Conservation (phyloP, 1,140 invertebrate species). For the Oryzaephilus surinamensis region DNA sequence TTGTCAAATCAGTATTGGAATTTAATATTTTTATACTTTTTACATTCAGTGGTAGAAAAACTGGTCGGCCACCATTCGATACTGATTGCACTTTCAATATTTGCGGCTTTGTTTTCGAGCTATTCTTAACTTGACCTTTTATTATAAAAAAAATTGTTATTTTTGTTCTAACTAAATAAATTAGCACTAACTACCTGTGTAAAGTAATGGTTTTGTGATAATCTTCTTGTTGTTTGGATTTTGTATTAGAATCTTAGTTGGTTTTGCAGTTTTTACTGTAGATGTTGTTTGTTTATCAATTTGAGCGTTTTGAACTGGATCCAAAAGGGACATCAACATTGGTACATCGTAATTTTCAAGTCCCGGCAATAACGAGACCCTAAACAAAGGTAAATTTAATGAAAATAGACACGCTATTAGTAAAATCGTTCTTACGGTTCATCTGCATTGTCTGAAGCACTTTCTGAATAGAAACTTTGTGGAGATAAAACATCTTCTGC, state of each 20-base stretch:
- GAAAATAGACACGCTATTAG: neutral
- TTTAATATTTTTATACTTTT: constrained; percentile 68
- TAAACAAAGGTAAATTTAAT: neutral
- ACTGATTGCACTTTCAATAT: constrained; percentile 45
- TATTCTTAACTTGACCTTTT: constrained; percentile 22
- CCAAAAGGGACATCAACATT: constrained; percentile 11
- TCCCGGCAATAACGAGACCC: neutral
- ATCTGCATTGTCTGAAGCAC: constrained; percentile 18
- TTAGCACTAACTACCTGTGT: constrained; percentile 17
- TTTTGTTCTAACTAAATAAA: neutral
- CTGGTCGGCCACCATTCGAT: constrained; percentile 43
- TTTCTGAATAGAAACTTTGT: constrained; percentile 26
- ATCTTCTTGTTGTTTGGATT: constrained; percentile 25
- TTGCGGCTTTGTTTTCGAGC: constrained; percentile 37
- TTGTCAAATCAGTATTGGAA: neutral
- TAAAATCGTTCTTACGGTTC: constrained; percentile 8
- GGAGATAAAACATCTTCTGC: constrained; percentile 25
- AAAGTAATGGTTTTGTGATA: constrained; percentile 21
- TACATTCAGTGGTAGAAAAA: constrained; percentile 55
- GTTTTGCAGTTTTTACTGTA: constrained; percentile 11
- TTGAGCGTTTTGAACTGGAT: constrained; percentile 12
- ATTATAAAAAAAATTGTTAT: neutral
- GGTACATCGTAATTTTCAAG: neutral
- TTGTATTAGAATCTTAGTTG: constrained; percentile 26
- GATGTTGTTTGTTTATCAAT: constrained; percentile 12